Conservation (phyloP, 2,113 vertebrate genomes). For the Cnemophilus loriae region DNA sequence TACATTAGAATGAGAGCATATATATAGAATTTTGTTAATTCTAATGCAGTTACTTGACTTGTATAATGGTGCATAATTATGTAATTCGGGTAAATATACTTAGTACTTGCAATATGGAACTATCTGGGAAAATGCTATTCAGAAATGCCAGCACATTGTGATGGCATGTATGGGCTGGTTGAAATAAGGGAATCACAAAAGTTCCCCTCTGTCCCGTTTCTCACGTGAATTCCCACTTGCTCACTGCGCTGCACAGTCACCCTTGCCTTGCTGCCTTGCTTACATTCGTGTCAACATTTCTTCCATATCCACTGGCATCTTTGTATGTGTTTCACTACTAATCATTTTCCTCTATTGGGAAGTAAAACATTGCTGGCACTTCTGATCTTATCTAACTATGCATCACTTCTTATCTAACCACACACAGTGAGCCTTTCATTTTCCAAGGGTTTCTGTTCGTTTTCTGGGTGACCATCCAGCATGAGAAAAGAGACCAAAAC, state of each 20-base stretch:
- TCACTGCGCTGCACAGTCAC: not conserved
- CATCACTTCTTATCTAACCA: not conserved
- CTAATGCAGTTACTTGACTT: conserved; percentile 27
- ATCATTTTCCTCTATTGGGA: not conserved
- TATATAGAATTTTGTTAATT: conserved; percentile 42
- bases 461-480: not conserved
- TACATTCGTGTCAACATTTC: not conserved
- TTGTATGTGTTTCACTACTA: not conserved
- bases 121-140: not conserved
- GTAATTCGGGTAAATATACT: conserved; percentile 37
- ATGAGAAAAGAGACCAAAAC: not conserved
- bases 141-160: not conserved
- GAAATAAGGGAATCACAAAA: not conserved
- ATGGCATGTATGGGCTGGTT: not conserved
- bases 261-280: not conserved
- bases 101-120: not conserved
- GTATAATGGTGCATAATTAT: conserved; percentile 45
- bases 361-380: not conserved
- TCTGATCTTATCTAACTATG: not conserved
- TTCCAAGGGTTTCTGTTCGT: not conserved
- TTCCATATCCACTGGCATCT: not conserved
- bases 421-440: not conserved
- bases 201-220: not conserved
- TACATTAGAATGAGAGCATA: not conserved
- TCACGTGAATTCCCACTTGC: not conserved